Percentiles rank a stretch among this genome's conserved stretches.
These are phyloP conservation scores for Lathamus discolor DNA, from an alignment of 2,113 vertebrate genomes.

Conservation along the genomic window DNA sequence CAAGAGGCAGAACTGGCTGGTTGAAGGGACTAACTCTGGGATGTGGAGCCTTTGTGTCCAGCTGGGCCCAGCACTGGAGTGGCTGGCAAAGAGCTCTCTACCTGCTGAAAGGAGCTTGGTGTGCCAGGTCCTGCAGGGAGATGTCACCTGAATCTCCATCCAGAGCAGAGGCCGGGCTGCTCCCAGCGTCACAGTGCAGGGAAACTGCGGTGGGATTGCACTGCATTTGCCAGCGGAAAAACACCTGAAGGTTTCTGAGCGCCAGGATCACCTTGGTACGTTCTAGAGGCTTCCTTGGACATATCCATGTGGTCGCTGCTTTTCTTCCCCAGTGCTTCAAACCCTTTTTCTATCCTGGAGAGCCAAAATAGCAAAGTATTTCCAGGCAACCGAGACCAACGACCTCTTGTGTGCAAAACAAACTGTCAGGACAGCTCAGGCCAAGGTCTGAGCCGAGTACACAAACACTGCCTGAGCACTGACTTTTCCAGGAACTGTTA, in stretches of 20 bases:
- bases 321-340: background rate
- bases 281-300: background rate
- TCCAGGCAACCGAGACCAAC: background rate
- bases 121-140: background rate
- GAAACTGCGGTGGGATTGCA: fast-evolving
- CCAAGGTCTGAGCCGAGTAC: background rate
- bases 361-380: background rate
- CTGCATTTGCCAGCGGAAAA: background rate
- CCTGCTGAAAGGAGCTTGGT: background rate
- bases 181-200: background rate
- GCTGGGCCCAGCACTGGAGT: background rate
- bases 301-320: background rate
- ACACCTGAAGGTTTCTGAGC: background rate
- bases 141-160: background rate
- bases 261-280: background rate
- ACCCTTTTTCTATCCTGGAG: background rate
- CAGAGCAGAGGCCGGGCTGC: background rate
- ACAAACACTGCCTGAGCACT: background rate
- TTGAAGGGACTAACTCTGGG: background rate
- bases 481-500: background rate
- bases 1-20: background rate
- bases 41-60: background rate
- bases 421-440: background rate
- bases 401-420: conserved; percentile 18
- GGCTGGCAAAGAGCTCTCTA: background rate